These are phyloP conservation scores for Antedon mediterranea DNA, from an alignment of 53 echinoderm and acorn worm genomes.

Conservation along the genomic window DNA sequence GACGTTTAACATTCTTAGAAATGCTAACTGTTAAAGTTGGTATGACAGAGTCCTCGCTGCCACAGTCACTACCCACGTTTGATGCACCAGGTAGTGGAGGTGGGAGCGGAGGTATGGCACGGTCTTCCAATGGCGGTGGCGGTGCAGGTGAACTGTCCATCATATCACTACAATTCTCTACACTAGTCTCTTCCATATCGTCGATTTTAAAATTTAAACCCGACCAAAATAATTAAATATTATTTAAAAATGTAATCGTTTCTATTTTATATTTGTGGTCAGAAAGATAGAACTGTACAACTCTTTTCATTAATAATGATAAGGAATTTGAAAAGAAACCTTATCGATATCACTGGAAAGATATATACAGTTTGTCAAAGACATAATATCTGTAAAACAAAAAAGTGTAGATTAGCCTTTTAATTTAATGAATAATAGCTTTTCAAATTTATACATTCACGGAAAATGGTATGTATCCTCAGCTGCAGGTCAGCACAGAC, in stretches of 20 bases:
- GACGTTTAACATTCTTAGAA: neutral
- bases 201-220: neutral
- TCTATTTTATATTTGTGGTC: neutral
- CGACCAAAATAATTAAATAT: too few species aligned
- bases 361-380: neutral
- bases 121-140: neutral
- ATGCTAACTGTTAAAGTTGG: neutral
- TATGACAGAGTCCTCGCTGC: neutral
- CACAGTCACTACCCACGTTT: neutral
- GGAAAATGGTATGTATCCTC: too few species aligned
- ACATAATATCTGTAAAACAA: neutral
- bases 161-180: neutral
- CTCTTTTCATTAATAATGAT: neutral
- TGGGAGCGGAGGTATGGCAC: neutral
- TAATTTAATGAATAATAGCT: too few species aligned
- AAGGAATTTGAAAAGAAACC: neutral
- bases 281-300: neutral
- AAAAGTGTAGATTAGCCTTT: too few species aligned
- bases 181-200: neutral
- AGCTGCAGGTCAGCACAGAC: too few species aligned
- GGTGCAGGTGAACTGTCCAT: neutral
- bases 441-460: too few species aligned
- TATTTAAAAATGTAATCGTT: neutral
- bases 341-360: neutral
- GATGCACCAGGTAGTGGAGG: neutral